Evolutionary conservation across 2,888 invertebrate species (phyloP), one percentile per base, ranked within the genome.

Genomic region (Yponomeuta malinellus): DNA sequence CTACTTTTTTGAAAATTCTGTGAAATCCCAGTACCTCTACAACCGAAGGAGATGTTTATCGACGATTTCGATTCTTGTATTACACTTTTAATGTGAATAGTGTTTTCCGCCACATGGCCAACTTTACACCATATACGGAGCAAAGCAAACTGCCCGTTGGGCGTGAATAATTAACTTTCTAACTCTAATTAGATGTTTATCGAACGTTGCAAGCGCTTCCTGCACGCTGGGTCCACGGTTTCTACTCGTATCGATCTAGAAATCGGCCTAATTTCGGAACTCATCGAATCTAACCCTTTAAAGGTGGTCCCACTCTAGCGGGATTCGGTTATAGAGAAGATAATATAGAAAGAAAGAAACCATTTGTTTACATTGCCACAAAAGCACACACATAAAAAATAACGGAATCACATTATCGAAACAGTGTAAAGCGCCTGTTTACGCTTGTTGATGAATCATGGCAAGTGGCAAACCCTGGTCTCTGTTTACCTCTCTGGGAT

Each of bases 131-230:
- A 29, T 65, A 10, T 65, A 29, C 29, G 43, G 59, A 48, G 33
- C 52, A 15, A 31, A 29, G 33, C 15, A 15, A n/a, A 68, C 31
- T 29, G 43, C 33, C 70, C 68, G 71, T 73, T 72, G 71, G 69
- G 75, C 74, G 76, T 74, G 77, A 78, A 83, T 84, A 83, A 84
- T 84, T 83, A 78, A 79, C 81, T 82, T 82, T 81, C 82, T 79
- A 83, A 84, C 85, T 85, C 85, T 83, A 84, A 86, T 84, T 81
- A 83, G 81, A 81, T 79, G 80, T 78, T 78, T 76, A 78, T 77
- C 77, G 78, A 72, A 69, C 70, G 71, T 64, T 67, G 71, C 71
- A 52, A 71, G n/a, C 76, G 67, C 67, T 67, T 67, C 67, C 67
- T 67, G 43, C 37, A 12, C n/a, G 52, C 15, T 59, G 15, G 12